These are phyloP conservation scores for Drosophila punjabiensis DNA, from an alignment of 1,140 invertebrate species.

Conservation along the genomic window DNA sequence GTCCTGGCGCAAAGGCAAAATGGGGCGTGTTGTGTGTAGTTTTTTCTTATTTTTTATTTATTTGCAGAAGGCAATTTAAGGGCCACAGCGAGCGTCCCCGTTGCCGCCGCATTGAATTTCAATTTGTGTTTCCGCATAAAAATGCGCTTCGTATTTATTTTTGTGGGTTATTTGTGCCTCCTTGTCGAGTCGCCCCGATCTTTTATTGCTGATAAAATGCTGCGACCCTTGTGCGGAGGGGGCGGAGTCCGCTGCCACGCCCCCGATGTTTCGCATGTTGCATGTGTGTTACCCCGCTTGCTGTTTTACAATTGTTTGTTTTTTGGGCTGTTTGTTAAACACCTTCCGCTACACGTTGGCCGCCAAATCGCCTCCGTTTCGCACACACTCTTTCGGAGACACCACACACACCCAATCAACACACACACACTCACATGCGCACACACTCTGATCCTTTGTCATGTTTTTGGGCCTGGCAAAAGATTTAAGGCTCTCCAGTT, in stretches of 20 bases:
- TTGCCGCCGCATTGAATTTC: slow-evolving; percentile 80
- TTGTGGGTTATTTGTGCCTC: slow-evolving; percentile 66
- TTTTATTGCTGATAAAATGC: slow-evolving; percentile 79
- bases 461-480: slow-evolving; percentile 69
- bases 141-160: slow-evolving; percentile 71
- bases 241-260: slow-evolving; percentile 67
- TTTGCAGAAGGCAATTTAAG: slow-evolving; percentile 79
- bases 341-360: slow-evolving; percentile 81
- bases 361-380: slow-evolving; percentile 68
- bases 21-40: slow-evolving; percentile 57
- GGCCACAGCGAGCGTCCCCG: slow-evolving; percentile 43
- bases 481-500: slow-evolving; percentile 70
- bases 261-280: slow-evolving; percentile 37
- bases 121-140: slow-evolving; percentile 84
- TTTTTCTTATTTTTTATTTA: slow-evolving; percentile 63
- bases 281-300: slow-evolving; percentile 31
- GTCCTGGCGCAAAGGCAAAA: slow-evolving; percentile 43
- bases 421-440: not conserved
- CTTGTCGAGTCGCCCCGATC: slow-evolving; percentile 53
- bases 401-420: not conserved
- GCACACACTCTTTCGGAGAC: not conserved
- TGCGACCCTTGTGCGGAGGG: slow-evolving; percentile 50
- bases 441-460: slow-evolving; percentile 77
- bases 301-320: slow-evolving; percentile 83
- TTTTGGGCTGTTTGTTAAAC: slow-evolving; percentile 82